phyloP scores from a whole-genome alignment of 2,797 vertebrate genomes.

The Periophthalmus magnuspinnatus region DNA sequence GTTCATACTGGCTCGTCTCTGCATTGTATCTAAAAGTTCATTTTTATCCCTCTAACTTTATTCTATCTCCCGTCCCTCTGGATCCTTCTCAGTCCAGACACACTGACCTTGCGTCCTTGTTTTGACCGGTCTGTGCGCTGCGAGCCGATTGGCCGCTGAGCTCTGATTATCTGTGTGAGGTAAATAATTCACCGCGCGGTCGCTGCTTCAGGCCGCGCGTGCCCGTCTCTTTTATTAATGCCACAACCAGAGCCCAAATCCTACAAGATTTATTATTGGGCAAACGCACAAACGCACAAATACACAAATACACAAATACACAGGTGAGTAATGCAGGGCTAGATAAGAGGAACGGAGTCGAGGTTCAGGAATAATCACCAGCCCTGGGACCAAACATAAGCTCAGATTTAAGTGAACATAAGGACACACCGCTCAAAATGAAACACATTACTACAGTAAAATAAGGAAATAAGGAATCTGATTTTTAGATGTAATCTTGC shows the following conservation, averaged over 20 bases:
- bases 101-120: not conserved
- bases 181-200: slow-evolving; percentile 1
- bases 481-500: not conserved
- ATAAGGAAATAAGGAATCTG: not conserved
- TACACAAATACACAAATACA: not conserved
- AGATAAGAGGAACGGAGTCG: not conserved
- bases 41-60: not conserved
- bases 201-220: not conserved
- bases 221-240: slow-evolving; percentile 5
- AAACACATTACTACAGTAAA: no score
- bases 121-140: not conserved
- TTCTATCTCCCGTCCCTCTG: not conserved
- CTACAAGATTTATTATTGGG: slow-evolving; percentile 1
- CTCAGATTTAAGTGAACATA: not conserved
- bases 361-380: slow-evolving; percentile 8
- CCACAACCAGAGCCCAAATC: not conserved
- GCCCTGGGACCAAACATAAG: not conserved
- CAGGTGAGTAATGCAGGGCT: not conserved
- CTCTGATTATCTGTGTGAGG: not conserved
- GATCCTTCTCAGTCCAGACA: not conserved
- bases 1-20: not conserved
- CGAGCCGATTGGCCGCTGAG: slow-evolving; percentile 2
- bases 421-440: not conserved
- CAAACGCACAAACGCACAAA: not conserved
- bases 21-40: not conserved